A percentile compares a stretch with the other conserved stretches of the same genome.
Evolutionary conservation across 2,113 vertebrate genomes (phyloP).

Genomic region (Dipodomys merriami): DNA sequence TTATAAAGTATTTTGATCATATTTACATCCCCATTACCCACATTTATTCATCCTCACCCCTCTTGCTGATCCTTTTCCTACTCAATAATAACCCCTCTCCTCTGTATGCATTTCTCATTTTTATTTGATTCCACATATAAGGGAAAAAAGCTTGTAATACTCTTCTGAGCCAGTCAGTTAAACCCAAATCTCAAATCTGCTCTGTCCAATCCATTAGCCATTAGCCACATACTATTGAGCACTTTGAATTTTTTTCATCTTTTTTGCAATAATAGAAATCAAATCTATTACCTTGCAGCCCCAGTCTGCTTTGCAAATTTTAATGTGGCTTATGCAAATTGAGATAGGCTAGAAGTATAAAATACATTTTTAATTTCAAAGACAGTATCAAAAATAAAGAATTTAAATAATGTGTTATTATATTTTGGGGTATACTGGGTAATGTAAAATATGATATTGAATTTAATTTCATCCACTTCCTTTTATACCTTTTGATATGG

Average conservation of each 20-base stretch:
- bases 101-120: too few species aligned
- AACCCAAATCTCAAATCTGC: not conserved
- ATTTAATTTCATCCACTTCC: not conserved
- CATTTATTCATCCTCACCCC: too few species aligned
- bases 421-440: not conserved
- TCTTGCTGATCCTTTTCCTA: too few species aligned
- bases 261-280: not conserved
- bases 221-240: not conserved
- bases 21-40: too few species aligned
- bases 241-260: not conserved
- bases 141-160: not conserved
- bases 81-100: too few species aligned
- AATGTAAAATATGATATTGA: conserved; percentile 16
- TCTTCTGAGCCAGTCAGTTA: not conserved
- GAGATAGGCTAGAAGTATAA: not conserved
- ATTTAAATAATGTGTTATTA: not conserved
- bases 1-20: too few species aligned
- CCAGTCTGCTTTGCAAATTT: too few species aligned
- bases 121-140: too few species aligned
- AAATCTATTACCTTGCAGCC: not conserved
- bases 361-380: not conserved
- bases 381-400: not conserved
- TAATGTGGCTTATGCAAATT: not conserved
- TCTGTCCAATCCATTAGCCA: not conserved
- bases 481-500: not conserved